Evolutionary conservation across 2,888 invertebrate genomes (phyloP).

Genomic region (Dendrolimus pini): DNA sequence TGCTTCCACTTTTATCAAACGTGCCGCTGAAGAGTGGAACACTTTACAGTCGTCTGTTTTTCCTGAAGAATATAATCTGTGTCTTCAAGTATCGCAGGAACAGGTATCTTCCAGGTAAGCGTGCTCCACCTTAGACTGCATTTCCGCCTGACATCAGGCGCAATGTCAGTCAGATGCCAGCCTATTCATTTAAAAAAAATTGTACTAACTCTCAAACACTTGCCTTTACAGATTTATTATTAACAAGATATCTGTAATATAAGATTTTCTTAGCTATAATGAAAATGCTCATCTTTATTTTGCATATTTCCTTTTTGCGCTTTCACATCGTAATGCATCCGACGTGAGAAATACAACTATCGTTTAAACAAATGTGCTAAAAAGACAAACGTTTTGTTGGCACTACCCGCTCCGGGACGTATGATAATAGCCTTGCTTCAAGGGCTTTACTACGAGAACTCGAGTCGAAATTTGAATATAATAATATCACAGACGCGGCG

Average conservation of each 20-base stretch:
- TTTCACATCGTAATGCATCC: constrained; percentile 47
- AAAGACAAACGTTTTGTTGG: constrained; percentile 72
- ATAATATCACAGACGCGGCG: too few relatives aligned
- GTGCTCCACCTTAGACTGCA: too few relatives aligned
- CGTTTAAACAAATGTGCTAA: constrained; percentile 72
- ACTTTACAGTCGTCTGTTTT: too few relatives aligned
- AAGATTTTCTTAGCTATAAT: constrained; percentile 10
- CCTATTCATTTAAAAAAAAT: neutral
- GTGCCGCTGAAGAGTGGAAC: too few relatives aligned
- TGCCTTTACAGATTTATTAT: neutral
- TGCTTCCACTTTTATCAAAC: too few relatives aligned
- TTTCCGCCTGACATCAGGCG: too few relatives aligned
- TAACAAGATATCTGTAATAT: neutral
- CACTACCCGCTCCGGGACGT: constrained; percentile 53
- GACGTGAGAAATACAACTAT: constrained; percentile 62
- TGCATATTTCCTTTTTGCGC: constrained; percentile 29
- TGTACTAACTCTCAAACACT: neutral
- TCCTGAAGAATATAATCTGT: too few relatives aligned
- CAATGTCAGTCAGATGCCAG: too few relatives aligned
- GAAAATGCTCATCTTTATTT: constrained; percentile 17
- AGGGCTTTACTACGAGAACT: neutral
- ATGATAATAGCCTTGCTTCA: constrained; percentile 63
- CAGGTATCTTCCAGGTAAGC: too few relatives aligned
- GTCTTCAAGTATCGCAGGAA: too few relatives aligned
- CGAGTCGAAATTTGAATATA: neutral